Conservation (phyloP, 2,113 vertebrate species). For the Gymnogyps californianus region DNA sequence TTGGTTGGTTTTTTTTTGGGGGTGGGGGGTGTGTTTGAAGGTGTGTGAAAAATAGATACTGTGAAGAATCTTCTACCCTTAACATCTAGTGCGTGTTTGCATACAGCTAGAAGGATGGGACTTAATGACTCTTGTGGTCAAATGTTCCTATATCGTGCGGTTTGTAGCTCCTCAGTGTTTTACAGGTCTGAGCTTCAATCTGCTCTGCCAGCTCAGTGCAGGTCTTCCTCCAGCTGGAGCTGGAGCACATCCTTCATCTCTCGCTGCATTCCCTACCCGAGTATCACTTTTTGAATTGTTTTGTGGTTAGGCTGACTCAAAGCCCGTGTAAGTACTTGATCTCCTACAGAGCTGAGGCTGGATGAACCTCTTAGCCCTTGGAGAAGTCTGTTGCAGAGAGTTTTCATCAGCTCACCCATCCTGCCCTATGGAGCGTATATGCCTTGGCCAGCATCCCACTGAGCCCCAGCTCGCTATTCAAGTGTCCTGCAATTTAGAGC, state of each 20-base stretch:
- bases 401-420: neutral
- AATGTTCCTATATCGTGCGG: neutral
- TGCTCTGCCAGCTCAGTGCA: neutral
- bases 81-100: neutral
- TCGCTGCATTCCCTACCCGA: accelerated
- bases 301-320: neutral
- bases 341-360: neutral
- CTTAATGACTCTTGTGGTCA: neutral
- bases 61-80: neutral
- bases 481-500: neutral
- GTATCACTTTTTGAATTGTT: neutral
- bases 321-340: neutral
- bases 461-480: neutral
- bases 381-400: neutral
- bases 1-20: neutral
- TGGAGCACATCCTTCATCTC: neutral
- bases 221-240: neutral
- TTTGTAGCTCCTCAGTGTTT: neutral
- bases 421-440: accelerated
- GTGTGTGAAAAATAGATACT: neutral
- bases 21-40: neutral
- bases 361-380: neutral
- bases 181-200: neutral
- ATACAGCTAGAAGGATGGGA: neutral
- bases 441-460: neutral